phyloP scores from a whole-genome alignment of 2,888 invertebrate genomes.

The Choreutis nemorana region DNA sequence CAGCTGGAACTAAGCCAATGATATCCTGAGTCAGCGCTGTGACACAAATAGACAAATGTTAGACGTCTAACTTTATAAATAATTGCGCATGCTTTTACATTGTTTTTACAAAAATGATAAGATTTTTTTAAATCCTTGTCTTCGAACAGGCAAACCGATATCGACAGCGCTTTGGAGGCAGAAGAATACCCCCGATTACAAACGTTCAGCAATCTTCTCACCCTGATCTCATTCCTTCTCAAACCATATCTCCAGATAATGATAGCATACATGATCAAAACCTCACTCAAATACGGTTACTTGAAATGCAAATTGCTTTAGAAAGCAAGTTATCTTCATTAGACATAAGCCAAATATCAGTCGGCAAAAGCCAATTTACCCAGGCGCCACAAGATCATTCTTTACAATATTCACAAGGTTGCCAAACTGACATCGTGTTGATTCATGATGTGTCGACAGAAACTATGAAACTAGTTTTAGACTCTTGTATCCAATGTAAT shows the following conservation, averaged over 20 bases:
- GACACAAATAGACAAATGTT: conserved; percentile 25
- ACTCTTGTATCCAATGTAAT: conserved; percentile 41
- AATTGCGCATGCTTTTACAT: conserved; percentile 13
- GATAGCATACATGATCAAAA: conserved; percentile 30
- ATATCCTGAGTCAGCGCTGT: conserved; percentile 30
- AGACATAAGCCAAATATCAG: conserved; percentile 34
- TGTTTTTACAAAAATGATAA: background rate
- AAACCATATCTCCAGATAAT: conserved; percentile 14
- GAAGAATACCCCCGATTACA: conserved; percentile 36
- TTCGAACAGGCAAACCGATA: conserved; percentile 60
- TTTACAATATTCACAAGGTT: conserved; percentile 40
- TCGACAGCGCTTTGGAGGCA: conserved; percentile 47
- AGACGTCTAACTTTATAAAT: conserved; percentile 17
- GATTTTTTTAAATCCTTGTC: conserved; percentile 22
- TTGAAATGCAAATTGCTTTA: conserved; percentile 51
- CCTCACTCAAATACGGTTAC: conserved; percentile 30
- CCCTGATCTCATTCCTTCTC: conserved; percentile 32
- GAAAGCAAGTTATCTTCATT: conserved; percentile 45
- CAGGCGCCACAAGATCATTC: conserved; percentile 48
- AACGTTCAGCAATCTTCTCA: conserved; percentile 30
- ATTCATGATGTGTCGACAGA: conserved; percentile 43
- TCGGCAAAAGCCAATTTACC: conserved; percentile 40
- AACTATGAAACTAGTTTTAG: conserved; percentile 42
- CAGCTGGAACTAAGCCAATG: conserved; percentile 39
- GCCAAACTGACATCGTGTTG: conserved; percentile 49